phyloP scores from a whole-genome alignment of 92 coral and sea anemone genomes.

The Zoanthus sociatus region DNA sequence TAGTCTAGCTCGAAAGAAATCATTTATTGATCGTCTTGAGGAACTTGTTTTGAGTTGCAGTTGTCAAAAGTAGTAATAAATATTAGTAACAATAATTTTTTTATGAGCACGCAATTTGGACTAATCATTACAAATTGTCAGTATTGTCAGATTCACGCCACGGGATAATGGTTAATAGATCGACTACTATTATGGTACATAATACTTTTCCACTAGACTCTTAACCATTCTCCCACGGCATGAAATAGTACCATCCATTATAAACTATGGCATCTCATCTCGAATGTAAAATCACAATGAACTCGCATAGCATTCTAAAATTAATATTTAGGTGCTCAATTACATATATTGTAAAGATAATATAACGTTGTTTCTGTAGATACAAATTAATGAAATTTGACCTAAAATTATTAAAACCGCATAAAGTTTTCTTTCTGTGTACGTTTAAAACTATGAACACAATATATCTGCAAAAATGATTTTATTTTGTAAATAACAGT shows the following conservation, averaged over 20 bases:
- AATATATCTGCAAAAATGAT: no score
- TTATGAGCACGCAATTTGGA: no score
- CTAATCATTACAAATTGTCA: no score
- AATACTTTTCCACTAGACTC: no score
- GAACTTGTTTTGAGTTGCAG: conserved; percentile 33
- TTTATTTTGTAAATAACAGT: no score
- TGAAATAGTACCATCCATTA: neutral
- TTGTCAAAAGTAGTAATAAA: neutral
- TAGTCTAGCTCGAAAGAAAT: conserved; percentile 38
- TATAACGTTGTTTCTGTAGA: neutral
- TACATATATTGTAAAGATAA: neutral
- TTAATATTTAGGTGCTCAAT: neutral
- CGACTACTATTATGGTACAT: no score
- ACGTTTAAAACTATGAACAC: no score
- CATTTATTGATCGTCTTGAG: conserved; percentile 37
- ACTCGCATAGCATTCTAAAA: neutral
- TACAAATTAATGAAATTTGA: neutral
- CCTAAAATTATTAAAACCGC: no score
- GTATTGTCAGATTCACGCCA: no score
- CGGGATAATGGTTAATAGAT: no score
- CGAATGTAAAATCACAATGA: neutral
- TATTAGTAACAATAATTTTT: neutral
- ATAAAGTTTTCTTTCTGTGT: no score
- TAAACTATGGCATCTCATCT: neutral
- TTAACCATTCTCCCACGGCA: neutral